These are phyloP conservation scores for Eristalis intricaria DNA, from an alignment of 2,888 invertebrate species.

Conservation along the genomic window DNA sequence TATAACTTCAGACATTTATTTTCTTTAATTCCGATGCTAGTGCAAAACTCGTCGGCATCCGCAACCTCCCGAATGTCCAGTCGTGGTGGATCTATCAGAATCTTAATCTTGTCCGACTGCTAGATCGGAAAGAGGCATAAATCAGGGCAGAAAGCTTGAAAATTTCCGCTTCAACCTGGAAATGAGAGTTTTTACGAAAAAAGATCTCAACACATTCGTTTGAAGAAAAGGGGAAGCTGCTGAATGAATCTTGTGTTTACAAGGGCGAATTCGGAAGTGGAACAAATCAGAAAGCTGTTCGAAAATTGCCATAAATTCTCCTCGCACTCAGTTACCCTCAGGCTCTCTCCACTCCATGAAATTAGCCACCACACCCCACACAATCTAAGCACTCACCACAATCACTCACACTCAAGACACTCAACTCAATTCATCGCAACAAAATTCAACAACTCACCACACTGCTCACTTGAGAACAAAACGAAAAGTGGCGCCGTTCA, in stretches of 20 bases:
- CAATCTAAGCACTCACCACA: neutral
- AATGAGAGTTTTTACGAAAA: too few species aligned
- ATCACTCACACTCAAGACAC: slow-evolving; percentile 48
- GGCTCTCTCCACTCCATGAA: neutral
- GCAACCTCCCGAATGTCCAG: too few species aligned
- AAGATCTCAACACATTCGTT: too few species aligned
- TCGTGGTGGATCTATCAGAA: too few species aligned
- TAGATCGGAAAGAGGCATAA: too few species aligned
- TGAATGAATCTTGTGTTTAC: neutral
- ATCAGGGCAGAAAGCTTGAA: too few species aligned
- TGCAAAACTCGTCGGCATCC: too few species aligned
- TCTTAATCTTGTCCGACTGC: too few species aligned
- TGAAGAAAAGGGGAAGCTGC: too few species aligned
- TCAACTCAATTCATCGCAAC: slow-evolving; percentile 31
- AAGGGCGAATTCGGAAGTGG: neutral
- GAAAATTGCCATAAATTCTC: neutral
- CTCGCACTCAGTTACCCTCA: neutral
- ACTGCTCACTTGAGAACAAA: neutral
- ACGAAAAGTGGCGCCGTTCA: neutral
- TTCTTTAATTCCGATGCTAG: too few species aligned
- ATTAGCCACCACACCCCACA: neutral
- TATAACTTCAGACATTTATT: too few species aligned
- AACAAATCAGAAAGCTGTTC: neutral
- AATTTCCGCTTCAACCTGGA: too few species aligned
- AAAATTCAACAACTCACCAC: slow-evolving; percentile 1